These are phyloP conservation scores for Phalanger gymnotis DNA, from an alignment of 2,797 vertebrate species.

Conservation along the genomic window DNA sequence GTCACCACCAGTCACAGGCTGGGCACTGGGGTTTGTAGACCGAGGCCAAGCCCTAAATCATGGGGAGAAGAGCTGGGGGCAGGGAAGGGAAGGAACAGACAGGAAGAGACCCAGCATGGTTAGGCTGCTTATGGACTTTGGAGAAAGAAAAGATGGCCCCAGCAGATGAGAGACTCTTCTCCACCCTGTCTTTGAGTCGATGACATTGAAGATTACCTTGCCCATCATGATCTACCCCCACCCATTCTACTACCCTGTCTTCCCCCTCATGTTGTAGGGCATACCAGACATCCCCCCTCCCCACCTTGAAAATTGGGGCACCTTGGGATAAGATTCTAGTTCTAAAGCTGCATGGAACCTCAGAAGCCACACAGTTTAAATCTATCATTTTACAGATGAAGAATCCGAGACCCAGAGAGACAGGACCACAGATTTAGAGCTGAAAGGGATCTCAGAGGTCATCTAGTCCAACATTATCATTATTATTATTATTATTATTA, in stretches of 20 bases:
- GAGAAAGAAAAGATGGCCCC: not conserved
- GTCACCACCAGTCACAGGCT: not conserved
- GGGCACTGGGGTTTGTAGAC: slow-evolving; percentile 36
- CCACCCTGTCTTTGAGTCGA: not conserved
- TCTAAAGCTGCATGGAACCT: not conserved
- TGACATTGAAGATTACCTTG: not conserved
- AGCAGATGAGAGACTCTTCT: not conserved
- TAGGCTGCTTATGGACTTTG: not conserved
- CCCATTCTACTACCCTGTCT: not conserved
- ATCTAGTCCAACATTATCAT: too few species aligned
- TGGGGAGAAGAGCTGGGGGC: not conserved
- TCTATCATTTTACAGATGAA: not conserved
- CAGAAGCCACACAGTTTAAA: not conserved
- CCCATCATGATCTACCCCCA: not conserved
- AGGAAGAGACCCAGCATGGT: not conserved
- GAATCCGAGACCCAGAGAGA: not conserved
- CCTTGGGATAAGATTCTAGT: not conserved
- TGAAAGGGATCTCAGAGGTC: too few species aligned
- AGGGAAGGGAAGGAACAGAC: not conserved
- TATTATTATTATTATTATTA: too few species aligned
- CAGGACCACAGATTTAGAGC: too few species aligned
- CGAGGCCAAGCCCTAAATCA: not conserved
- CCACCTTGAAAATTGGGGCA: not conserved
- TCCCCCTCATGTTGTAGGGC: not conserved
- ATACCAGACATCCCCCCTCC: not conserved